Base-by-base conservation (phyloP, 1,140 invertebrate species). In the Apis laboriosa region DNA sequence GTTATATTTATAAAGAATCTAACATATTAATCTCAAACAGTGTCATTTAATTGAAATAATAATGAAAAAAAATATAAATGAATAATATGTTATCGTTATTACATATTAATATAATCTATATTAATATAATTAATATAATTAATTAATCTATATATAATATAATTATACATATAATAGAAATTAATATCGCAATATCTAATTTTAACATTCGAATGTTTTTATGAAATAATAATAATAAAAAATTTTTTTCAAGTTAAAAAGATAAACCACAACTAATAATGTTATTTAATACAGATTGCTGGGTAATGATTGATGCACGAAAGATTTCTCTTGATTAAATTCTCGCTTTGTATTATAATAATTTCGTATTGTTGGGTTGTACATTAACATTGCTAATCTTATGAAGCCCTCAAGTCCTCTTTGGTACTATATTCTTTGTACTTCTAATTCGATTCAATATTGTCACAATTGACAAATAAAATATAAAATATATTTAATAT, bases 361-460 rank as follows among this genome's bases (percentile, higher is more conserved):
- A n/a, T n/a, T n/a, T n/a, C n/a, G n/a, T n/a, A n/a, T n/a, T n/a
- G n/a, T n/a, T n/a, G n/a, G n/a, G n/a, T 24, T 85, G 78, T 79
- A 76, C 82, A 60, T 77, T 84, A 90, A 89, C 84, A 88, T 90
- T 86, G 84, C 77, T 90, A 89, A 90, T 88, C 88, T 83, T 84
- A 55, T 53, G 51, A 28, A 76, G 77, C 84, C 86, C 84, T 84
- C 76, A 51, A 84, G 84, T 87, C 71, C 77, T 85, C 81, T 89
- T 90, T 90, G 86, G 89, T 87, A 88, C 89, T 88, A 24, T 0
- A 79, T 84, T 87, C 79, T 67, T 84, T 53, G 77, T 84, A 63
- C 79, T 86, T 83, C 79, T 70, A 86, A 67, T 63, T 55, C 24
- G 75, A 24, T 67, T 24, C 24, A 24, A 24, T 24, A 24, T 24